phyloP scores from a whole-genome alignment of 2,113 vertebrate species.

The Amphilophus citrinellus region DNA sequence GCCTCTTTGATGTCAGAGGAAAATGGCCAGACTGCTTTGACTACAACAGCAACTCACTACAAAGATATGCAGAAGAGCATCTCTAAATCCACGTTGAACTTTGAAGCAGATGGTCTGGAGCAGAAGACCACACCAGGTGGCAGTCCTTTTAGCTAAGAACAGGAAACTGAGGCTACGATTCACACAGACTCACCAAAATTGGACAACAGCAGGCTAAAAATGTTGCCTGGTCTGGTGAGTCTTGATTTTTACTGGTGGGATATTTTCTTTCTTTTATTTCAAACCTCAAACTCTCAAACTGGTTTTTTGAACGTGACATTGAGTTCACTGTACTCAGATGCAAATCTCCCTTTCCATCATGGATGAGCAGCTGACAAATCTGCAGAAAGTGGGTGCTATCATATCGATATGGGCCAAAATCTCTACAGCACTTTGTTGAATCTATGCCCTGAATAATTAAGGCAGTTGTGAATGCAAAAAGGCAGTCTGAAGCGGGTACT shows the following conservation, averaged over 20 bases:
- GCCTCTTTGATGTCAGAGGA: neutral
- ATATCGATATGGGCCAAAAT: neutral
- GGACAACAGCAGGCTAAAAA: neutral
- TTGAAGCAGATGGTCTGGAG: neutral
- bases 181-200: neutral
- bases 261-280: neutral
- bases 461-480: accelerated
- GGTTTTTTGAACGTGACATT: neutral
- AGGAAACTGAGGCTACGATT: neutral
- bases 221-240: neutral
- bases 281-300: neutral
- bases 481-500: neutral
- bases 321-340: too few species aligned
- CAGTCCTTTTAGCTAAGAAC: neutral
- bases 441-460: neutral
- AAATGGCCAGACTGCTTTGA: neutral
- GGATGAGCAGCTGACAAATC: neutral
- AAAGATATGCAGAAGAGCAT: neutral
- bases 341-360: neutral
- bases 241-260: neutral
- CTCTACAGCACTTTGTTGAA: neutral
- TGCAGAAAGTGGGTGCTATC: neutral
- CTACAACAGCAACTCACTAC: neutral
- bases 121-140: neutral
- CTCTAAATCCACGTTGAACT: neutral